phyloP scores from a whole-genome alignment of 2,797 vertebrate genomes.

The Synanceia verrucosa region DNA sequence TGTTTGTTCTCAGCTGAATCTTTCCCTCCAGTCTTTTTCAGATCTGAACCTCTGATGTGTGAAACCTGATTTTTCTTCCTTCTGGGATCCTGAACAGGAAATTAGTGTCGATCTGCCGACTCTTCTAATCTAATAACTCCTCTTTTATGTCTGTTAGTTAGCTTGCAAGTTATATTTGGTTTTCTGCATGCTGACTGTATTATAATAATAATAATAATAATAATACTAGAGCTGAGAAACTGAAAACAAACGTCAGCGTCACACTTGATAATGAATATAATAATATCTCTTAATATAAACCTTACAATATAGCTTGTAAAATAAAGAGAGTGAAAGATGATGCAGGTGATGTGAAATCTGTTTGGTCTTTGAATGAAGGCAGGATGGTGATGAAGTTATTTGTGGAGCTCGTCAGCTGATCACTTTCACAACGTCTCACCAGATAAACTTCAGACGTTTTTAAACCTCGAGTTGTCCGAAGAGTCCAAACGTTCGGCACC shows the following conservation, averaged over 20 bases:
- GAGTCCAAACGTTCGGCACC: not conserved
- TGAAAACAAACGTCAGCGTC: not conserved
- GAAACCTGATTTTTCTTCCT: not conserved
- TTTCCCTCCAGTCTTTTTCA: not conserved
- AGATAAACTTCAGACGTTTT: not conserved
- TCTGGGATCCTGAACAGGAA: not conserved
- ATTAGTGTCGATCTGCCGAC: too few species aligned
- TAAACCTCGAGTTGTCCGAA: not conserved
- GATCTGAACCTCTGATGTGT: not conserved
- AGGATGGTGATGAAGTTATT: too few species aligned
- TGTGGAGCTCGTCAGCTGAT: too few species aligned
- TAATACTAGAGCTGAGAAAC: slow-evolving; percentile 1
- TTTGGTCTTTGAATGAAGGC: too few species aligned
- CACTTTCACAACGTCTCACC: not conserved
- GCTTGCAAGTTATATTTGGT: too few species aligned
- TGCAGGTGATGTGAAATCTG: not conserved
- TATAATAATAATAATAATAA: not conserved
- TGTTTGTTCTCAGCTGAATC: too few species aligned
- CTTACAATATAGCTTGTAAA: not conserved
- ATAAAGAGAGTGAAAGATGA: not conserved
- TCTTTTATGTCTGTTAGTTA: too few species aligned
- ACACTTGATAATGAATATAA: too few species aligned
- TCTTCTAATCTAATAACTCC: too few species aligned
- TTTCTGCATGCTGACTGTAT: too few species aligned
- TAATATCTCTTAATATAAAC: too few species aligned